phyloP scores from a whole-genome alignment of 2,113 vertebrate genomes.

The Scytalopus superciliaris region DNA sequence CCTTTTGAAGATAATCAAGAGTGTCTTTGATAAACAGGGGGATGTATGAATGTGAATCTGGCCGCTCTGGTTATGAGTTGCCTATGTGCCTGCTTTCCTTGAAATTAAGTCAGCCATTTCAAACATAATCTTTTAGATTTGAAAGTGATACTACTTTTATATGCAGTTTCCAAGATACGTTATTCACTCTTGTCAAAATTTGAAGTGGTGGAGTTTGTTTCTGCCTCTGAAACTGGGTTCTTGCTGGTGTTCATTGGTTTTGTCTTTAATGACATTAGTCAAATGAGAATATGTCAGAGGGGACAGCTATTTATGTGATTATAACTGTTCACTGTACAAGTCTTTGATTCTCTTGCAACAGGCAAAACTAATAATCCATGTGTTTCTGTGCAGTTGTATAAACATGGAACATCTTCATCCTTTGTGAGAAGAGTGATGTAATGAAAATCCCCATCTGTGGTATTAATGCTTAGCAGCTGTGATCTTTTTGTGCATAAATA shows the following conservation, averaged over 20 bases:
- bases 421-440: background rate
- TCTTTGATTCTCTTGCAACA: background rate
- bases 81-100: background rate
- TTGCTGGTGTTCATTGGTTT: background rate
- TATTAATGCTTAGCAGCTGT: slow-evolving; percentile 6
- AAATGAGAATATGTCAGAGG: background rate
- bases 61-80: background rate
- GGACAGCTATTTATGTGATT: background rate
- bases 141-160: background rate
- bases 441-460: background rate
- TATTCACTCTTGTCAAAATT: background rate
- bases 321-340: background rate
- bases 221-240: background rate
- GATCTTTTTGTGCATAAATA: background rate
- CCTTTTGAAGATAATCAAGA: background rate
- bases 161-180: background rate
- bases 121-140: background rate
- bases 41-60: background rate
- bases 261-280: background rate
- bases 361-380: background rate
- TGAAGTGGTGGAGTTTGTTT: background rate
- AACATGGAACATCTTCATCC: background rate
- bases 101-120: background rate
- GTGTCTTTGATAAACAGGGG: background rate
- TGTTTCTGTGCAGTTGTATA: background rate